Percentiles rank a stretch among this genome's conserved stretches.
Evolutionary conservation across 2,113 vertebrate genomes (phyloP).

Genomic region (Garra rufa): DNA sequence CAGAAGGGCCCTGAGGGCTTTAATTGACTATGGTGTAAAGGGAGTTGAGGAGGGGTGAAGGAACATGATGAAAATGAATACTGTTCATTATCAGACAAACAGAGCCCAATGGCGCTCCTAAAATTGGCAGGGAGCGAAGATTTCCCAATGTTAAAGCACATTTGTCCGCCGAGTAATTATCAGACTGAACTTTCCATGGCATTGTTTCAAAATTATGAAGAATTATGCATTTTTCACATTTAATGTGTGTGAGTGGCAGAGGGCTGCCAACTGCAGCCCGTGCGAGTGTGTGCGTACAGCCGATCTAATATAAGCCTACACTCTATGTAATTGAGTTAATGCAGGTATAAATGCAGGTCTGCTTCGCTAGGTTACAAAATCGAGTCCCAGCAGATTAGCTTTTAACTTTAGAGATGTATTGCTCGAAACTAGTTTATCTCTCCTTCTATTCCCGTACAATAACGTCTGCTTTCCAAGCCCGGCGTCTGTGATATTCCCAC

Average conservation of each 20-base stretch:
- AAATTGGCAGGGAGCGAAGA: conserved; percentile 70
- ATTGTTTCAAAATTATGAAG: conserved; percentile 54
- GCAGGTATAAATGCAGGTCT: conserved; percentile 31
- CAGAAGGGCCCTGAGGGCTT: conserved; percentile 75
- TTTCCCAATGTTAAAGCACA: conserved; percentile 68
- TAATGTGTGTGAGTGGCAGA: conserved; percentile 52
- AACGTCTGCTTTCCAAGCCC: conserved; percentile 6
- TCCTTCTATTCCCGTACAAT: background rate
- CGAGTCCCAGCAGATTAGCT: background rate
- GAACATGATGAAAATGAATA: conserved; percentile 79
- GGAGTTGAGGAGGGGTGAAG: conserved; percentile 77
- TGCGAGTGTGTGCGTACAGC: conserved; percentile 11
- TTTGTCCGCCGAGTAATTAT: conserved; percentile 64
- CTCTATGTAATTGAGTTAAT: conserved; percentile 32
- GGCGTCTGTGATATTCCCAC: conserved; percentile 44
- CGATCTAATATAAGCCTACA: background rate
- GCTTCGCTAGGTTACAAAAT: conserved; percentile 9
- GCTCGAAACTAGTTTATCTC: conserved; percentile 14
- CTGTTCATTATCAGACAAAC: conserved; percentile 80
- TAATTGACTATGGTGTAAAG: conserved; percentile 80
- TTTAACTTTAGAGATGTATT: background rate
- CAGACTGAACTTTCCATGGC: conserved; percentile 58
- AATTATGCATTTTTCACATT: conserved; percentile 40
- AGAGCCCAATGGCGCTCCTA: conserved; percentile 71
- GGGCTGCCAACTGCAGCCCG: conserved; percentile 45